Evolutionary conservation across 2,888 invertebrate species (phyloP), one percentile per base, ranked within the genome.

Genomic region (Himalopsyche japonica): DNA sequence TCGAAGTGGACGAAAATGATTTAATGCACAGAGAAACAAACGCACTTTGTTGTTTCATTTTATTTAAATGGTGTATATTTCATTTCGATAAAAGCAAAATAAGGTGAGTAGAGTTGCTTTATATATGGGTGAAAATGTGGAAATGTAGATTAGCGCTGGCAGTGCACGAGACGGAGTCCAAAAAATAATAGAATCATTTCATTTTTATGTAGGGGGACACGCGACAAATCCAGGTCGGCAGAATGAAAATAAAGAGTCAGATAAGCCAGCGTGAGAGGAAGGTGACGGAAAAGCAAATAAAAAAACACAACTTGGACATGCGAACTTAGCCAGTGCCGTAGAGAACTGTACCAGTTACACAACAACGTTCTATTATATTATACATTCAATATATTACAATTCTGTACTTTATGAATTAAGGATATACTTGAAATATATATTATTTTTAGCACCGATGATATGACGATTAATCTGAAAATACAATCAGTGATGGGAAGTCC

Each of bases 181-280:
- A 80, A 79, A 78, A 82, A 76, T 82, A 84, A 79, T 49, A 80
- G 57, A 82, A 82, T 76, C 47, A 84, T 81, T 84, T 34, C 43
- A 30, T 80, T 78, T 85, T 83, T 81, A 83, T 79, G 83, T 64
- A 18, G 47, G 37, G 20, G 27, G 15, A 70, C 85, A 85, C 85
- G 85, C 85, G 80, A 85, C 85, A 70, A 78, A 80, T 20, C 15
- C 64, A 15, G n/a, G 70, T 34, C 70, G 80, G 76, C 79, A 24
- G 82, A 76, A 84, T 43, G 32, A 32, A 80, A 70, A 80, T 34
- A 64, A 30, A 48, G 43, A 27, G 76, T n/a, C 4, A 81, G 76
- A 76, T 81, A 76, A 81, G 81, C 57, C 76, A 27, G 48, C 37
- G 76, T 48, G 82, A 80, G 64, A 82, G 70, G 43, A 27, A 64